Evolutionary conservation across 2,797 vertebrate genomes (phyloP), one percentile per base, ranked within the genome.

Genomic region (Pipistrellus pygmaeus): DNA sequence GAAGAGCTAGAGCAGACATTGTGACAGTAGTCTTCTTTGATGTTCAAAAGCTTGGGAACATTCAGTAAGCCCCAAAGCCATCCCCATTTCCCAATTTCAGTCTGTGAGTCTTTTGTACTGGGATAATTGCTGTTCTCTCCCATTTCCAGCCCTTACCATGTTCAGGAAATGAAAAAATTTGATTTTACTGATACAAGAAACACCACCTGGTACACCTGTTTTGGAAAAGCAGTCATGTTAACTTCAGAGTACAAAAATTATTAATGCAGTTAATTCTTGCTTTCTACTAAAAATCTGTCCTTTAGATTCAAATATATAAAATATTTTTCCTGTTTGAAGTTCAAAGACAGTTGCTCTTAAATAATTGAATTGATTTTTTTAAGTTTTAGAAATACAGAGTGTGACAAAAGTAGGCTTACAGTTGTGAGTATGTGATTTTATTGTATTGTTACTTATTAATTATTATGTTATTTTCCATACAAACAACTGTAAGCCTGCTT

Each of bases 301-400:
- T 81, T 91, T 64, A 64, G 9, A 62, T 46, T 91, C 35, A 75
- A 62, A 68, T 30, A 75, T 75, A 46, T 55, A 23, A 68, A 89
- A 35, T 68, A 38, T 17, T 5, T 30, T 57, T 81, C 18, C 23
- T 85, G 3, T 41, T 73, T 81, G 62, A 92, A 71, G 30, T 62
- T 71, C 48, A 84, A 84, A 71, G 41, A 23, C 21, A 62, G 41
- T 18, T 80, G 3, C n/a, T 62, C 20, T 81, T 85, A 96, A 71
- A 85, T 81, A 72, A 64, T 41, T 32, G 27, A 68, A 15, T 32
- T 53, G 64, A 32, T 66, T 30, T 68, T 60, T 73, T 23, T 14
- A 51, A 44, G n/a, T 80, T 90, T 78, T 85, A 85, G 30, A 85
- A 86, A 90, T 46, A 66, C n/a, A 66, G n/a, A n/a, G n/a, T 66